These are phyloP conservation scores for Zaprionus ghesquierei DNA, from an alignment of 1,140 invertebrate genomes.

Conservation along the genomic window DNA sequence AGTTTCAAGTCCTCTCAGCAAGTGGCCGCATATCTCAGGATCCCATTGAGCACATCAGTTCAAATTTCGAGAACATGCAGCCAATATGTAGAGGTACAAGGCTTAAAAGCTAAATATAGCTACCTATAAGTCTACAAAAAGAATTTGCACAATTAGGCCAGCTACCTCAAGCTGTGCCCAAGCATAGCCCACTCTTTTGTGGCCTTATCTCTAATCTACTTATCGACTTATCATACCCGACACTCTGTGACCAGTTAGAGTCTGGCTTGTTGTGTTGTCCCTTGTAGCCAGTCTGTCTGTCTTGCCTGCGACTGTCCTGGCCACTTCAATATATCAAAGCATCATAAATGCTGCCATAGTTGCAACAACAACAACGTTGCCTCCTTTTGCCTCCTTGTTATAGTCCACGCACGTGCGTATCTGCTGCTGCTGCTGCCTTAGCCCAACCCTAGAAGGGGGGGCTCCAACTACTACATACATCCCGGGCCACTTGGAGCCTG, in stretches of 20 bases:
- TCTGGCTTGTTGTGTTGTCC: conserved; percentile 16
- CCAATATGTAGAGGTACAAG: background rate
- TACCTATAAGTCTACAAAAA: background rate
- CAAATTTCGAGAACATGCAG: background rate
- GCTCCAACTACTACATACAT: background rate
- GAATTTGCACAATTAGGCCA: background rate
- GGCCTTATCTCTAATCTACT: background rate
- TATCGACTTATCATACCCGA: background rate
- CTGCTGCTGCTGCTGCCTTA: background rate
- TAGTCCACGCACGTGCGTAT: conserved; percentile 55
- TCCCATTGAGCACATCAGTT: background rate
- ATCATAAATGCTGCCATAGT: conserved; percentile 71
- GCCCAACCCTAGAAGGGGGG: too few species aligned
- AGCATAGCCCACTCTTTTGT: background rate
- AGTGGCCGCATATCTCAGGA: background rate
- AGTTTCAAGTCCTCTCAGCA: too few species aligned
- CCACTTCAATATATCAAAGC: conserved; percentile 75
- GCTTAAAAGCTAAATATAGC: too few species aligned
- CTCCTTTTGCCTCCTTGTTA: conserved; percentile 9
- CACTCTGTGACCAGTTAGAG: background rate
- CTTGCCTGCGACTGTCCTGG: too few species aligned
- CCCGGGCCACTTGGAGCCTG: background rate
- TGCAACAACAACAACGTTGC: conserved; percentile 30
- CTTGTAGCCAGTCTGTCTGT: conserved; percentile 23
- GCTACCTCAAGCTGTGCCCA: background rate